A percentile compares a stretch with the other conserved stretches of the same genome.
Evolutionary conservation across 2,797 vertebrate genomes (phyloP).

Genomic region (Lutjanus argentimaculatus): DNA sequence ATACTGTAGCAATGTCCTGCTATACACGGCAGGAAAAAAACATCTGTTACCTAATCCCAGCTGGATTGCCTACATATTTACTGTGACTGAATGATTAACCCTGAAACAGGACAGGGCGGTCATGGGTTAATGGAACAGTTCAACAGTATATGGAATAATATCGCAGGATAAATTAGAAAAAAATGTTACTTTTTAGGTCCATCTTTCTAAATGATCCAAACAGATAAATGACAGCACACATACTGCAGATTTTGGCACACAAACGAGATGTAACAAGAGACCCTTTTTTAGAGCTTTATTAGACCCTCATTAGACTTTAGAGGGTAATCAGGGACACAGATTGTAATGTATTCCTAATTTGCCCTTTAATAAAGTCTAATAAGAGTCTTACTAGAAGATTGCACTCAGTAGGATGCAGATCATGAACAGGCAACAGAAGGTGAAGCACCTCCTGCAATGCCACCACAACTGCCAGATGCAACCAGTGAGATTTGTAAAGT

Average conservation of each 20-base stretch:
- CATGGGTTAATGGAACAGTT: slow-evolving; percentile 34
- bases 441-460: too few species aligned
- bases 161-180: not conserved
- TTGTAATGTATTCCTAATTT: too few species aligned
- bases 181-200: not conserved
- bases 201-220: not conserved
- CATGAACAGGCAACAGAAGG: too few species aligned
- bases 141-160: slow-evolving; percentile 1
- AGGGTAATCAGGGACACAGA: too few species aligned
- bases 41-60: slow-evolving; percentile 60
- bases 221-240: not conserved
- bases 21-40: slow-evolving; percentile 26
- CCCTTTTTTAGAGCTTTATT: too few species aligned
- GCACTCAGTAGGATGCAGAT: too few species aligned
- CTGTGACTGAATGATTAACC: slow-evolving; percentile 31
- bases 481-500: too few species aligned
- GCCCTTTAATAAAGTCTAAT: too few species aligned
- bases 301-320: too few species aligned
- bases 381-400: too few species aligned
- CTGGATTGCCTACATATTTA: slow-evolving; percentile 13
- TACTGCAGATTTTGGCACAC: not conserved
- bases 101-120: slow-evolving; percentile 23
- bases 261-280: too few species aligned
- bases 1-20: slow-evolving; percentile 32
- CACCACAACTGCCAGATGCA: too few species aligned